Base-by-base conservation (phyloP, 2,113 vertebrate genomes). In the Calcarius ornatus region DNA sequence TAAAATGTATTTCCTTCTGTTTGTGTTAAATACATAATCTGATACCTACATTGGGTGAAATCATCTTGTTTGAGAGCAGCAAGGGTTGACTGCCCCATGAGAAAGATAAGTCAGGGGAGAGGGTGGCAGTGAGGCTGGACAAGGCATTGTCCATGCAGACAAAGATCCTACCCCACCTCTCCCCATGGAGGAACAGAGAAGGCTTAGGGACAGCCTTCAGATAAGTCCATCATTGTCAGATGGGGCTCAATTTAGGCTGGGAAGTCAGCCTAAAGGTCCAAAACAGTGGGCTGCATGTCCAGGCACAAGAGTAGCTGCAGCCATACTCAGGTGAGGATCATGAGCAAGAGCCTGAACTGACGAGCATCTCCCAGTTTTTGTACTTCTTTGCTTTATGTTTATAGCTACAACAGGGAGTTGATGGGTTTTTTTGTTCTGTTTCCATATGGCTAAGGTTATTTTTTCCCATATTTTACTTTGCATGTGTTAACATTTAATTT, bases 131-230 rank as follows among this genome's bases (percentile, higher is more conserved):
- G 3, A 43, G 42, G 19, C 19, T 53, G 40, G 48, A 35, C 2
- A 2, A 47, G 48, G 30, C 12, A 5, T 14, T 45, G 56, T 48
- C 30, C 28, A 17, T 4, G 3, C 14, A 35, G 48, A 40, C 10
- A 72, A 80, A 13, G 17, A 11, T 30, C 17, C 17, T 2, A 3
- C 35, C 15, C 17, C 0, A 0, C 33, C 50, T 5, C 4, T 11
- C 5, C 11, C 2, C 0, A 2, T 19, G 21, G 22, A 33, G 18
- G 7, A 47, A 8, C 23, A 80, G 30, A 60, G 23, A 21, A 42
- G 9, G 20, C 20, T 47, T 81, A 45, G 20, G 25, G 4, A 6
- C 54, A 35, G 8, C 40, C 31, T 54, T 90, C 57, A 71, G 19
- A n/a, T 16, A 6, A 38, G 30, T 65, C 45, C 8, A 3, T 61